Evolutionary conservation across 2,113 vertebrate species (phyloP), one percentile per base, ranked within the genome.

Genomic region (Cynoglossus semilaevis): DNA sequence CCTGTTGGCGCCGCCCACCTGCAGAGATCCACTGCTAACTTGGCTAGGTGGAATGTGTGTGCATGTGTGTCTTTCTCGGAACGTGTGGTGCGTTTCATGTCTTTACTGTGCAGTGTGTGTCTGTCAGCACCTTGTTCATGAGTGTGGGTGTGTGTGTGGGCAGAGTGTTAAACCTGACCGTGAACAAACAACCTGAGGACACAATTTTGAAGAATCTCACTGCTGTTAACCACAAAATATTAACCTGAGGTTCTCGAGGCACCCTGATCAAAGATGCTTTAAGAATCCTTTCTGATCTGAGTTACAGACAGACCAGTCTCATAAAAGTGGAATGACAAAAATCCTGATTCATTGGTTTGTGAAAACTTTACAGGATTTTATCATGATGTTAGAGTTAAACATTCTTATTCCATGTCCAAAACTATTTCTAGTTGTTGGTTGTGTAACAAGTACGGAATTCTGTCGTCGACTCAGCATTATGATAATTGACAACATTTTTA

Each of bases 141-240:
- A 55, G 47, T 65, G 77, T 87, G 83, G 70, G 81, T 40, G 74
- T 74, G 11, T 79, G 73, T 46, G 77, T 80, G 76, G 76, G 79
- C 55, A 61, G 75, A 77, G 79, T 16, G 78, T 76, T 79, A 79
- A 71, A 72, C 66, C 80, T 73, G 66, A 83, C 76, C 76, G 76
- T 67, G 76, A 78, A 70, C 67, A 74, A 70, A 66, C 63, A 81
- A 85, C 80, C 80, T 64, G 70, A 80, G 74, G 78, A 80, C 76
- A 76, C 81, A 74, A 78, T 85, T 76, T 80, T 78, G 66, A 85
- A 80, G 42, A 68, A 81, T 76, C 68, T 72, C 64, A 58, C 66
- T 64, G 77, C 57, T 48, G 54, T 63, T 83, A 77, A 83, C 68
- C 78, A 67, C 60, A 61, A 58, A 76, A 80, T 83, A 85, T 87